These are phyloP conservation scores for Hirtodrosophila histrioides DNA, from an alignment of 2,888 invertebrate genomes.

Conservation along the genomic window DNA sequence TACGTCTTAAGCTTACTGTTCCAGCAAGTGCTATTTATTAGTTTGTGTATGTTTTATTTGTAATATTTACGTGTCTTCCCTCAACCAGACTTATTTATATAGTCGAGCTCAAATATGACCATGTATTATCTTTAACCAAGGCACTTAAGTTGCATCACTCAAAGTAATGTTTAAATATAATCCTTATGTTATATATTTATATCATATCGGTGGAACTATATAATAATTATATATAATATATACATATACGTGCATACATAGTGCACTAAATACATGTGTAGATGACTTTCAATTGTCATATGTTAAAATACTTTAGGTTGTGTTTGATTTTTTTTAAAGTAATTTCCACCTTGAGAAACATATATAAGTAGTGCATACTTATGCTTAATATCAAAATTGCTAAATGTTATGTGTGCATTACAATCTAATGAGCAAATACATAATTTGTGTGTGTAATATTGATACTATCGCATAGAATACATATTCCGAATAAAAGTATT, in stretches of 20 bases:
- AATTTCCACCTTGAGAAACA: no score
- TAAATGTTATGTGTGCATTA: no score
- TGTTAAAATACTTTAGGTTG: conserved; percentile 56
- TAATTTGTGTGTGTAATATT: no score
- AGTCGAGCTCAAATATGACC: conserved; percentile 19
- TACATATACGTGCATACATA: conserved; percentile 6
- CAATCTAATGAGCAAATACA: no score
- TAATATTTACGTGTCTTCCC: conserved; percentile 54
- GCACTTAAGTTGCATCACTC: conserved; percentile 44
- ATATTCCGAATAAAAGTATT: no score
- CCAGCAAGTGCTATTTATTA: conserved; percentile 29
- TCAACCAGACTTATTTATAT: conserved; percentile 20
- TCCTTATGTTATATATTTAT: conserved; percentile 15
- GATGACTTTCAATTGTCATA: conserved; percentile 3
- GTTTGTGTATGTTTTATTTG: conserved; percentile 11
- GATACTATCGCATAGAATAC: no score
- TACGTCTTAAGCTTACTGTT: conserved; percentile 10
- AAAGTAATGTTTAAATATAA: conserved; percentile 13
- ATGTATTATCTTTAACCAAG: conserved; percentile 17
- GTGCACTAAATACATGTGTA: background rate
- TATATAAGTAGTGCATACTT: no score
- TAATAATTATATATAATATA: background rate
- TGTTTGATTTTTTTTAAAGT: conserved; percentile 39
- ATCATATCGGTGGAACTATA: conserved; percentile 1
- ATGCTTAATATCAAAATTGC: no score